Evolutionary conservation across 2,797 vertebrate genomes (phyloP).

Genomic region (Carapus acus): DNA sequence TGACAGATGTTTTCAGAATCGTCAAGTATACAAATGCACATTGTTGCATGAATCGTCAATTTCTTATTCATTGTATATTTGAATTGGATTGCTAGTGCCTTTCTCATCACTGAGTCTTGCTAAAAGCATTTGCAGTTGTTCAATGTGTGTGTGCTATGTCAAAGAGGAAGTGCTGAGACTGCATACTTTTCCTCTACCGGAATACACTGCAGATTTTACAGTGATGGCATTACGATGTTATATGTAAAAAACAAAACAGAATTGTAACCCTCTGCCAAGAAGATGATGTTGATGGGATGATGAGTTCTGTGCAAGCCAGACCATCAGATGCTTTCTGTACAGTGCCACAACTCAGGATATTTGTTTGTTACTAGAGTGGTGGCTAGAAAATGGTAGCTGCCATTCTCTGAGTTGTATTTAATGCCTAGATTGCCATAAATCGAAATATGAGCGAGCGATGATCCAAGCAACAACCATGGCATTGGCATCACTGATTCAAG

Average conservation of each 20-base stretch:
- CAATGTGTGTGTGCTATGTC: slow-evolving; percentile 39
- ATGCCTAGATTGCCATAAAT: no score
- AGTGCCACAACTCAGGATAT: slow-evolving; percentile 46
- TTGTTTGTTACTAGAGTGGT: slow-evolving; percentile 47
- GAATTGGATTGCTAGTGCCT: slow-evolving; percentile 50
- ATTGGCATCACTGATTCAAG: no score
- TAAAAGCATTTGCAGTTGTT: slow-evolving; percentile 58
- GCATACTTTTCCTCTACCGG: slow-evolving; percentile 55
- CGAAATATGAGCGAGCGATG: no score
- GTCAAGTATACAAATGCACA: slow-evolving; percentile 38
- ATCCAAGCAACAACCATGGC: neutral
- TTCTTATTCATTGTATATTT: slow-evolving; percentile 52
- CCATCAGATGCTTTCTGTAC: slow-evolving; percentile 48
- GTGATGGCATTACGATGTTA: slow-evolving; percentile 57
- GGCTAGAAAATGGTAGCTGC: slow-evolving; percentile 48
- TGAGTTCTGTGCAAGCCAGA: slow-evolving; percentile 59
- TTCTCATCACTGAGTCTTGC: slow-evolving; percentile 60
- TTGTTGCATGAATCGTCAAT: slow-evolving; percentile 41
- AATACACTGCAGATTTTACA: slow-evolving; percentile 56
- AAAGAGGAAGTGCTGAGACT: slow-evolving; percentile 55
- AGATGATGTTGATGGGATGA: no score
- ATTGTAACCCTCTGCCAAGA: slow-evolving; percentile 54
- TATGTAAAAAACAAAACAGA: slow-evolving; percentile 60
- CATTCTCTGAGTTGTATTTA: no score
- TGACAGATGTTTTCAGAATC: slow-evolving; percentile 30